A percentile compares a stretch with the other conserved stretches of the same genome.
phyloP scores from a whole-genome alignment of 2,888 invertebrate species.

The Chaetoderma sp. region DNA sequence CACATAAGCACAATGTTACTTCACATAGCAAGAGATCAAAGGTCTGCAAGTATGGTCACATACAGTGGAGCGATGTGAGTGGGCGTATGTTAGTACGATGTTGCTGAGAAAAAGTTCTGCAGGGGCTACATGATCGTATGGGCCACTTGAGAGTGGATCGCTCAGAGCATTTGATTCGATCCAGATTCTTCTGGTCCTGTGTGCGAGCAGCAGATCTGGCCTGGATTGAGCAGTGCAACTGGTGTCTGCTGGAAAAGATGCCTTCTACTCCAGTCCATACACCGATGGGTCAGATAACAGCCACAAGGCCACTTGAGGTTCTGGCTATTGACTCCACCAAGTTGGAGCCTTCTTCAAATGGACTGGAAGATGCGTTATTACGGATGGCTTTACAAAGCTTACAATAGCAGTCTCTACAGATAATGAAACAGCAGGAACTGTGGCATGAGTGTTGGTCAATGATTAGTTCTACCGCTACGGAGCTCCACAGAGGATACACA shows the following conservation, averaged over 20 bases:
- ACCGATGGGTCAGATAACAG: neutral
- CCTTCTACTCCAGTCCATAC: neutral
- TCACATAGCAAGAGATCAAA: too few species aligned
- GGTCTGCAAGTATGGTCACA: too few species aligned
- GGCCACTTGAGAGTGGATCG: constrained; percentile 9
- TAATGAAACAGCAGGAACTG: neutral
- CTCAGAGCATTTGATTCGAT: neutral
- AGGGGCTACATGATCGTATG: neutral
- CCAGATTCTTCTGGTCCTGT: neutral
- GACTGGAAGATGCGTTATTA: constrained; percentile 11
- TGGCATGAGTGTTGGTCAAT: constrained; percentile 9
- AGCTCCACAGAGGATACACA: neutral
- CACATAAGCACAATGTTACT: too few species aligned
- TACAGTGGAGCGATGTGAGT: too few species aligned
- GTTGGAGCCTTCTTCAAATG: constrained; percentile 6
- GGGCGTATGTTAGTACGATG: too few species aligned
- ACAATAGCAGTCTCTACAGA: neutral
- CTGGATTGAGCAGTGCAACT: neutral
- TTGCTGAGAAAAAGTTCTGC: neutral
- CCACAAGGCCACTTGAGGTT: neutral
- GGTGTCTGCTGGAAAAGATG: neutral
- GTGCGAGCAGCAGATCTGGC: neutral
- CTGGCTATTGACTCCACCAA: neutral
- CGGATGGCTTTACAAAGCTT: constrained; percentile 4
- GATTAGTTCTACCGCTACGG: neutral